Evolutionary conservation across 2,797 vertebrate species (phyloP).

Genomic region (Odontamblyopus lacepedii): DNA sequence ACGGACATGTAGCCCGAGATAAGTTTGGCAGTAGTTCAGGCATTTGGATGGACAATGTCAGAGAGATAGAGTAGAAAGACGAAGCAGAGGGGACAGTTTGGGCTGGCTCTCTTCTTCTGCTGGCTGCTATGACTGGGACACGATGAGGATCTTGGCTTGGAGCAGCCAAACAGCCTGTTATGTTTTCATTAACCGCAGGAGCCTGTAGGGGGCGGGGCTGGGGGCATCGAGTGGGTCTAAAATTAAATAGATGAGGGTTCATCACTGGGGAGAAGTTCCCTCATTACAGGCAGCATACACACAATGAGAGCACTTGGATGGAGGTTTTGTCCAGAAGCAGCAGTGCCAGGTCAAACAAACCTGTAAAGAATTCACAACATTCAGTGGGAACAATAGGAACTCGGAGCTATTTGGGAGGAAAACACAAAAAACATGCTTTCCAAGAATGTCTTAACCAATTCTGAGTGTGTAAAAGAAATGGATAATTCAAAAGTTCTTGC

Average conservation of each 20-base stretch:
- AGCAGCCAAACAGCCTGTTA: slow-evolving; percentile 52
- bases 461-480: neutral
- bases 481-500: neutral
- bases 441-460: slow-evolving; percentile 6
- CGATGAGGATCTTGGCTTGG: slow-evolving; percentile 46
- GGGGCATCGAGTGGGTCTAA: slow-evolving; percentile 44
- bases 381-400: slow-evolving; percentile 30
- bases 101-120: slow-evolving; percentile 25
- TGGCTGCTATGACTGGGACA: slow-evolving; percentile 46
- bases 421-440: slow-evolving; percentile 9
- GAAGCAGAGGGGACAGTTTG: slow-evolving; percentile 41
- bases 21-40: slow-evolving; percentile 56
- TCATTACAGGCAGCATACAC: slow-evolving; percentile 46
- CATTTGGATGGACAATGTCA: slow-evolving; percentile 49
- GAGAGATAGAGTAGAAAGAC: slow-evolving; percentile 25
- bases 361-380: slow-evolving; percentile 29
- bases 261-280: slow-evolving; percentile 60
- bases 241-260: slow-evolving; percentile 65
- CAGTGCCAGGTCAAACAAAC: slow-evolving; percentile 42
- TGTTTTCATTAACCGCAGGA: slow-evolving; percentile 67
- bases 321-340: slow-evolving; percentile 44
- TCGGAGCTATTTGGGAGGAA: slow-evolving; percentile 1
- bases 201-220: slow-evolving; percentile 37
- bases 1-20: slow-evolving; percentile 34
- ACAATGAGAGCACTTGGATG: slow-evolving; percentile 42